Evolutionary conservation across 2,888 invertebrate genomes (phyloP).

Genomic region (Oxystoma pomonae): DNA sequence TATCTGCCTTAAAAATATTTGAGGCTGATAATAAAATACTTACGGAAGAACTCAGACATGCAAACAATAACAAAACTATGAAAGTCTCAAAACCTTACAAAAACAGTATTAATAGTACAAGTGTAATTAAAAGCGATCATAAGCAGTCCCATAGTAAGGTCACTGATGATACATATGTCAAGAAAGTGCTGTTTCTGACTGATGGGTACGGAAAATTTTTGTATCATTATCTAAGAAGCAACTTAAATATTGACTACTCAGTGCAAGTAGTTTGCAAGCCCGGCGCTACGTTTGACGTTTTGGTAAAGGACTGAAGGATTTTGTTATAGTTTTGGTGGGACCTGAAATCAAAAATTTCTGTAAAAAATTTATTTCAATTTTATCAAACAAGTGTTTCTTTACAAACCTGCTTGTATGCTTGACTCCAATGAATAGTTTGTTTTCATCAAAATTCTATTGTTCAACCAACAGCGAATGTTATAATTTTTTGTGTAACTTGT

Average conservation of each 20-base stretch:
- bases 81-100: background rate
- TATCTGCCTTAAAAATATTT: background rate
- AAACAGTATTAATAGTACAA: background rate
- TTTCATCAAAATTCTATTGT: no score
- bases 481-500: background rate
- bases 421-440: background rate
- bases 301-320: background rate
- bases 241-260: background rate
- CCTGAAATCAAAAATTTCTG: background rate
- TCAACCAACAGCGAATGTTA: background rate
- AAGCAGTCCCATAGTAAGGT: background rate
- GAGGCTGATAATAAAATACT: background rate
- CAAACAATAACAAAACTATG: background rate
- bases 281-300: background rate
- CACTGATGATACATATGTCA: background rate
- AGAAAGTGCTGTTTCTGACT: background rate
- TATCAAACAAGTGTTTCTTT: background rate
- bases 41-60: background rate
- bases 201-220: background rate
- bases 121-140: background rate
- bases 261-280: background rate
- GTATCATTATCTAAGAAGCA: background rate
- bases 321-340: background rate
- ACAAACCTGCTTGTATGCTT: background rate
- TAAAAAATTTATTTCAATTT: background rate